Percentiles rank a stretch among this genome's conserved stretches.
Evolutionary conservation across 2,888 invertebrate species (phyloP).

Genomic region (Diploptera punctata): DNA sequence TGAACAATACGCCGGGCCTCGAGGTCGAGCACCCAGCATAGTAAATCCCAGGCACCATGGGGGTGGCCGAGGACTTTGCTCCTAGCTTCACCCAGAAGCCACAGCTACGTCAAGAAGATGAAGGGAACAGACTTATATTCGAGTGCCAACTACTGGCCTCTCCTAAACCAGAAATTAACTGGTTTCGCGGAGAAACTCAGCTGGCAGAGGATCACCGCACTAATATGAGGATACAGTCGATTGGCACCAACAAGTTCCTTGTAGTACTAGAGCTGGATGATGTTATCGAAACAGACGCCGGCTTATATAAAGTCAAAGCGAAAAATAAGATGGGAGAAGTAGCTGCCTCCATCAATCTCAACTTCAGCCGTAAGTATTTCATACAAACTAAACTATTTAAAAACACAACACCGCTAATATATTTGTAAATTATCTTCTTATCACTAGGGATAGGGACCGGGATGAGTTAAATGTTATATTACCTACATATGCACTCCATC

Average conservation of each 20-base stretch:
- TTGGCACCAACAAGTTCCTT: slow-evolving; percentile 84
- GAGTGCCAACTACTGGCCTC: slow-evolving; percentile 89
- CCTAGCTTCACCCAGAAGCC: slow-evolving; percentile 99
- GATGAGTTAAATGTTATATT: too few species aligned
- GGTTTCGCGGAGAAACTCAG: slow-evolving; percentile 89
- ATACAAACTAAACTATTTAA: too few species aligned
- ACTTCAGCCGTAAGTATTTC: slow-evolving; percentile 92
- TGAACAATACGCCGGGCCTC: neutral
- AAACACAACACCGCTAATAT: too few species aligned
- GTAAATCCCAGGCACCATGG: slow-evolving; percentile 60
- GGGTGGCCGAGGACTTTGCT: slow-evolving; percentile 93
- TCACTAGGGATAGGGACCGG: too few species aligned
- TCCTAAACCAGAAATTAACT: slow-evolving; percentile 90
- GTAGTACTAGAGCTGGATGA: slow-evolving; percentile 94
- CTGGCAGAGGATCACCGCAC: slow-evolving; percentile 85
- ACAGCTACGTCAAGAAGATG: slow-evolving; percentile 94
- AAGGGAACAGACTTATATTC: slow-evolving; percentile 93
- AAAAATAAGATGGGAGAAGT: slow-evolving; percentile 98
- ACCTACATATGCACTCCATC: too few species aligned
- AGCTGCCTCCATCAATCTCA: slow-evolving; percentile 95
- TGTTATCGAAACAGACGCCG: slow-evolving; percentile 94
- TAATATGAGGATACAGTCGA: slow-evolving; percentile 86
- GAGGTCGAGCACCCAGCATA: slow-evolving; percentile 8
- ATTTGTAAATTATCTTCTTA: too few species aligned
- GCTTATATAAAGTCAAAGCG: slow-evolving; percentile 95